Base-by-base conservation (phyloP, 1,140 invertebrate genomes). In the Lysiphlebus fabarum region DNA sequence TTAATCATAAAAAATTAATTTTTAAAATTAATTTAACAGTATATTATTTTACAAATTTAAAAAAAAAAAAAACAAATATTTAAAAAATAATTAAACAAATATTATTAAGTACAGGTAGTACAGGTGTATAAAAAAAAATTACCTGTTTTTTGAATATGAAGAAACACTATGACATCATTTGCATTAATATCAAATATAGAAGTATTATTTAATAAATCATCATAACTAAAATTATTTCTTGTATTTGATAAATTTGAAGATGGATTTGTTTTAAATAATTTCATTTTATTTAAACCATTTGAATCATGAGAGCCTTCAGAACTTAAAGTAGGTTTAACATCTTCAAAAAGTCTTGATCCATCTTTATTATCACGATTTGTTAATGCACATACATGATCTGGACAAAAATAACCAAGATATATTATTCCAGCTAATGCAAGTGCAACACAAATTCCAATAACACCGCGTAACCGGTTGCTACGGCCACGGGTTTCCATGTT, bases 111-210 rank as follows among this genome's bases (percentile, higher is more conserved):
- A 6, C 38, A 40, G 6, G 9, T 6, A 40, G 6, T 40, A 6
- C 38, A 6, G 38, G 9, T 6, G n/a, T n/a, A n/a, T n/a, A n/a
- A 48, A 26, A 7, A 3, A 47, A 50, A 68, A 67, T 71, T 62
- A 74, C 90, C 90, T 64, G 91, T 94, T 78, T 99, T 99, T 79
- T 99, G 96, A 78, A 99, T 98, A 74, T 99, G 96, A 45, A 99
- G 80, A 77, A 99, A 99, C 14, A 99, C 95, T 82, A 99, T 91
- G 14, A 99, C 96, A 82, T 99, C 96, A 67, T 92, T 88, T 7
- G 88, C 90, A 72, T 92, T 88, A 71, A 96, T 90, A 73, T 93
- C 89, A 78, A 93, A 93, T 64, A 88, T 84, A 76, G 90, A 91
- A 73, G 91, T 90, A 73, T 93, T 90, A 68, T 90, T 65, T 12